Base-by-base conservation (phyloP, 2,888 invertebrate species). In the Drosophila mulleri region DNA sequence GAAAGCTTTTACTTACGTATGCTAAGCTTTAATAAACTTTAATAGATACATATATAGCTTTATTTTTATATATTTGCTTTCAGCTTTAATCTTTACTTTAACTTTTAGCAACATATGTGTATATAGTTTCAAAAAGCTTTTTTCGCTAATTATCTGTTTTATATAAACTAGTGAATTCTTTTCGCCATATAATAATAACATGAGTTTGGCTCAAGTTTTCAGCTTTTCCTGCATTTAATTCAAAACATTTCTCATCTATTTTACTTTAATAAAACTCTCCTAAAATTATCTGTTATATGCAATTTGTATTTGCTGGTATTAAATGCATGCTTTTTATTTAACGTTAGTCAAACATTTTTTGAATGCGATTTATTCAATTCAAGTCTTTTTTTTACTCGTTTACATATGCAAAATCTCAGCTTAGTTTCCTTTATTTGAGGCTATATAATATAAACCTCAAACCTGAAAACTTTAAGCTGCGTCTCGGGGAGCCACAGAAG, bases 211-310 rank as follows among this genome's bases (percentile, higher is more conserved):
- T 5, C 3, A 3, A 23, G 44, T 6, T 14, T 14, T 14, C 7
- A 14, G 0, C 14, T 44, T 6, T 12, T 2, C 2, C 5, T n/a
- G n/a, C 0, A n/a, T 5, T 29, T 29, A 2, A n/a, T 0, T 5
- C n/a, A 11, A n/a, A 29, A 1, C 20, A 23, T 23, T 9, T 8
- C 3, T 29, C 29, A 7, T 8, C 8, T 8, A 29, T 29, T 8
- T 29, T 7, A 8, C 1, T 29, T 29, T 8, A 8, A 29, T 29
- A 8, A 29, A 29, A 29, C 29, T 29, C 2, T 29, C 6, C 29
- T 9, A 7, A 29, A 29, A 8, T 29, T 8, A 1, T 29, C 29
- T 37, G 12, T 37, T 12, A 14, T n/a, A n/a, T n/a, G n/a, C 14
- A 4, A 12, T 37, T 12, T 14, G 1, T 14, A 1, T 4, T 4